These are phyloP conservation scores for Pipistrellus pipistrellus DNA, from an alignment of 2,797 vertebrate genomes.

Conservation along the genomic window DNA sequence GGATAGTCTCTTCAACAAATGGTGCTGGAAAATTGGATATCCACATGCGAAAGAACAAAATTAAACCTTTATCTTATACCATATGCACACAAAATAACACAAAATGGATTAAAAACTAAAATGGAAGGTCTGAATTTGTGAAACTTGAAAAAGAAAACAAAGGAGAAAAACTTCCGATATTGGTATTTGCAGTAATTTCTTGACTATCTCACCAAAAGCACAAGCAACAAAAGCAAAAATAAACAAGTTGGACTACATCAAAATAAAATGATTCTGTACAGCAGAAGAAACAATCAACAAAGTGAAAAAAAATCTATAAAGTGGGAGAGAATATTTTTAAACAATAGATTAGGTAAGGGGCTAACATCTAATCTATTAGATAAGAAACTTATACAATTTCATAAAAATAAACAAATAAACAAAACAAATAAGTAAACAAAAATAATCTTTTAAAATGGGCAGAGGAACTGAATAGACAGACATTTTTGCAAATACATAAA, in stretches of 20 bases:
- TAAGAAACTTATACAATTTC: neutral
- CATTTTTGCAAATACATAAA: neutral
- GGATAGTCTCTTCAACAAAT: slow-evolving; percentile 10
- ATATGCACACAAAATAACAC: neutral
- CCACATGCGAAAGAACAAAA: neutral
- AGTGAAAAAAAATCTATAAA: neutral
- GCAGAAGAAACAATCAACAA: neutral
- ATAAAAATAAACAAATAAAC: neutral
- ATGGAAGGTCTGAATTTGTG: neutral
- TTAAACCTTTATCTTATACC: neutral
- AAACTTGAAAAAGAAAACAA: neutral
- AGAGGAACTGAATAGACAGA: neutral
- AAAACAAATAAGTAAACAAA: neutral
- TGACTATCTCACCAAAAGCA: neutral
- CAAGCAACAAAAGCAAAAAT: neutral
- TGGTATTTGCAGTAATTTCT: neutral
- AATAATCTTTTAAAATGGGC: neutral
- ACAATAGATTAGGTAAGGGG: neutral
- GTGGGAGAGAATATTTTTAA: neutral
- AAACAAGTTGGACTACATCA: neutral
- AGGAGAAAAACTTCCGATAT: neutral
- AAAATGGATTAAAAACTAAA: neutral
- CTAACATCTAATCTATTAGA: neutral
- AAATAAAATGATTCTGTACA: neutral
- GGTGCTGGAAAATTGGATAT: neutral